Evolutionary conservation across 2,888 invertebrate genomes (phyloP).

Genomic region (Campoplex nolae): DNA sequence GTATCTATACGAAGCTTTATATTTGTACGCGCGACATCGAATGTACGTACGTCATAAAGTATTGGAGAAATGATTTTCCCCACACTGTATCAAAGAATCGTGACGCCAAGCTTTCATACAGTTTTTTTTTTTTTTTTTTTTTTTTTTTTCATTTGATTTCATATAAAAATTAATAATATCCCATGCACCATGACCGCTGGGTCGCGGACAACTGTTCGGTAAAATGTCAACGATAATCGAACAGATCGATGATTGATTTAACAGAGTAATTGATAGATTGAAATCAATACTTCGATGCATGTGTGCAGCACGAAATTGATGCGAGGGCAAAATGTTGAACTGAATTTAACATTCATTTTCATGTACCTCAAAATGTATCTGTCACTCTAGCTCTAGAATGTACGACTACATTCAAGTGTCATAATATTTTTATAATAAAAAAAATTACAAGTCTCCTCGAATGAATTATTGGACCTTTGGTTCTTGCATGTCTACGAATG

Average conservation of each 20-base stretch:
- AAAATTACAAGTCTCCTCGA: not conserved
- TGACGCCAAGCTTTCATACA: not conserved
- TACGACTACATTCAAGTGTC: not conserved
- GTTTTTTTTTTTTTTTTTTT: not conserved
- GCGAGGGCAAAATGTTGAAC: not conserved
- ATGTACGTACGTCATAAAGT: conserved; percentile 7
- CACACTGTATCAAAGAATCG: not conserved
- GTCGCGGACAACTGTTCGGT: not conserved
- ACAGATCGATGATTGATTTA: conserved; percentile 14
- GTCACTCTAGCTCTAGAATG: not conserved
- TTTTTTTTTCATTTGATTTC: not conserved
- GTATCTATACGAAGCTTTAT: not conserved
- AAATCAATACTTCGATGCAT: not conserved
- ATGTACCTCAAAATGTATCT: not conserved
- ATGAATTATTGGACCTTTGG: not conserved
- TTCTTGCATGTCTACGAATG: not conserved
- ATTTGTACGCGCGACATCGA: conserved; percentile 16
- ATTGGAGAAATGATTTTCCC: conserved; percentile 23
- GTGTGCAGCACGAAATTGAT: not conserved
- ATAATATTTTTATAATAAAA: not conserved
- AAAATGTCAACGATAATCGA: conserved; percentile 20
- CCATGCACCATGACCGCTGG: not conserved
- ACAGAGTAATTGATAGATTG: not conserved
- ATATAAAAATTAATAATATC: conserved; percentile 8
- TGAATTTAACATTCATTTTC: not conserved